Conservation (phyloP, 92 coral and sea anemone species). For the Siderastrea radians region DNA sequence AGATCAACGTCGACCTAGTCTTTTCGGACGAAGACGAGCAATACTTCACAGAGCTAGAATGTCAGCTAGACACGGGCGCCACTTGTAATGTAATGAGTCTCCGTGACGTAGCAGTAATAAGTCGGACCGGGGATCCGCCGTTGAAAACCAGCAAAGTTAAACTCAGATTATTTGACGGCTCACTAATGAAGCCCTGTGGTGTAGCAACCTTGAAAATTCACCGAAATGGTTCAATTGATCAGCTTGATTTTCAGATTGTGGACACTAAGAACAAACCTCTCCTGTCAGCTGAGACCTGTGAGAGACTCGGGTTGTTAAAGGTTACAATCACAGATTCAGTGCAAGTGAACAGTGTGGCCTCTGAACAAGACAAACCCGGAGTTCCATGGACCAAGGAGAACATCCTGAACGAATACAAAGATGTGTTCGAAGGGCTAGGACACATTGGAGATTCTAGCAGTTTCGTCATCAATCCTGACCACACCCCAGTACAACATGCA, state of each 20-base stretch:
- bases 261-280: conserved; percentile 36
- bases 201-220: not conserved
- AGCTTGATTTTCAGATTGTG: not conserved
- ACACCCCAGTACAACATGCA: conserved; percentile 44
- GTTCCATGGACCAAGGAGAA: conserved; percentile 39
- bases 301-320: conserved; percentile 42
- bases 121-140: conserved; percentile 55
- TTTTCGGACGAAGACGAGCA: conserved; percentile 12
- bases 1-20: conserved; percentile 14
- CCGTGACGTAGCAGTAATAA: conserved; percentile 24
- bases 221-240: not conserved
- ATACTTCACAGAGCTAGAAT: conserved; percentile 35
- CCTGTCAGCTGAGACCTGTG: conserved; percentile 59
- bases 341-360: not conserved
- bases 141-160: conserved; percentile 33
- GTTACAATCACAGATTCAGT: conserved; percentile 7
- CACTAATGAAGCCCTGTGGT: conserved; percentile 33
- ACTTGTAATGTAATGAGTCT: conserved; percentile 50
- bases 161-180: conserved; percentile 55
- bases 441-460: conserved; percentile 62
- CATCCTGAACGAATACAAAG: conserved; percentile 45
- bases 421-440: conserved; percentile 70
- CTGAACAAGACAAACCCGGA: conserved; percentile 24
- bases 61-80: conserved; percentile 33
- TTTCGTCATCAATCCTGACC: conserved; percentile 32